Percentiles rank a stretch among this genome's conserved stretches.
Evolutionary conservation across 2,113 vertebrate species (phyloP).

Genomic region (Melanocharis versteri): DNA sequence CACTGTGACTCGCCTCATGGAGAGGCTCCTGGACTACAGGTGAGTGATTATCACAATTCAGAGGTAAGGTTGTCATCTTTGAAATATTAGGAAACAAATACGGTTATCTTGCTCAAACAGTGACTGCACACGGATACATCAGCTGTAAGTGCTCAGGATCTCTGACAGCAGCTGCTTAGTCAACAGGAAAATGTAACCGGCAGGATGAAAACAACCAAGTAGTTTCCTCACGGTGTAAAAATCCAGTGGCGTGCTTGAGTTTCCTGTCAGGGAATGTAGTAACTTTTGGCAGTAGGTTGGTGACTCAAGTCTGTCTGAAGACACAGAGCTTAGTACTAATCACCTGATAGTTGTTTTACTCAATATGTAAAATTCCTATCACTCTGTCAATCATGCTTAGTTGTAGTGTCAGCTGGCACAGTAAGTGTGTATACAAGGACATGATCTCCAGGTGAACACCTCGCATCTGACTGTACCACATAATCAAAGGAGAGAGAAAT

Average conservation of each 20-base stretch:
- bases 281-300: not conserved
- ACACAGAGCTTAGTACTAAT: not conserved
- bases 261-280: not conserved
- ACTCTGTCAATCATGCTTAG: not conserved
- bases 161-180: not conserved
- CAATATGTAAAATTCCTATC: not conserved
- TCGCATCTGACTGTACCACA: not conserved
- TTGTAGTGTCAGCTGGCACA: not conserved
- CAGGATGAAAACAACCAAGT: not conserved
- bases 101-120: fast-evolving
- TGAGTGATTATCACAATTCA: conserved; percentile 26
- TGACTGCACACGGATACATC: not conserved
- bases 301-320: conserved; percentile 13
- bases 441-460: not conserved
- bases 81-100: not conserved
- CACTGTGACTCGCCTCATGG: conserved; percentile 97
- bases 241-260: not conserved
- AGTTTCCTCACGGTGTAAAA: not conserved
- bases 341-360: conserved; percentile 12
- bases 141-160: not conserved
- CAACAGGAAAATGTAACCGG: not conserved
- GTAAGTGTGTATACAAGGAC: not conserved
- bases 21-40: conserved; percentile 97
- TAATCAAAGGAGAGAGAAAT: not conserved
- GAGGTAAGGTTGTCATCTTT: not conserved